Evolutionary conservation across 1,140 invertebrate genomes (phyloP), one percentile per base, ranked within the genome.

Genomic region (Hyposmocoma kahamanoa): DNA sequence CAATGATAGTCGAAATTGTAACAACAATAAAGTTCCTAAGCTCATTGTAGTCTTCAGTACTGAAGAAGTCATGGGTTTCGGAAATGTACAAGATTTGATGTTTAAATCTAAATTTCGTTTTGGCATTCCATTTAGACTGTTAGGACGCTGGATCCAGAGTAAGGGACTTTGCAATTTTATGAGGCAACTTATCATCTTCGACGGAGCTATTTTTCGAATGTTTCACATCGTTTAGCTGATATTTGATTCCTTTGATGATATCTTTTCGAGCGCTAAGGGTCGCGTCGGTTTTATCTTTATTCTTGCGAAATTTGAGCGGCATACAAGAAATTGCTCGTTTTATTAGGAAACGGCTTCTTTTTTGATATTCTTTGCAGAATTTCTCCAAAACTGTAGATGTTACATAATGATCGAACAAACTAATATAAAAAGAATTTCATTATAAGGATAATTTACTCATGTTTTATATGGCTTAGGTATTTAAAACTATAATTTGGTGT

Each of bases 161-260:
- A 17, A 38, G 38, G 10, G 19, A 9, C 38, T 11, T 20, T 41
- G 5, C 8, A 20, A 45, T 50, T 59, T 63, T 56, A 59, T 49
- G 50, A 36, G 50, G 41, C 42, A 45, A 63, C 60, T 56, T 56
- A 63, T 62, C 60, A 62, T 63, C 50, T 63, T 56, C 46, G 53
- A 38, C 24, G 48, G 30, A 47, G 57, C 50, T 53, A 59, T 64
- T 57, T 64, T 50, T 60, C 49, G 48, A 54, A 59, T 59, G 53
- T 62, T 56, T 56, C 51, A 59, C 51, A 49, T 60, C 57, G 47
- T 64, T 60, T 56, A 56, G 61, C 51, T 58, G 57, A 57, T 56
- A 58, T 54, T 50, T 49, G 61, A 41, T 48, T 50, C 53, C 44
- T 59, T 53, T 62, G 56, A 62, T 53, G 46, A 50, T 44, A 55